phyloP scores from a whole-genome alignment of 2,113 vertebrate genomes.

The Passer domesticus region DNA sequence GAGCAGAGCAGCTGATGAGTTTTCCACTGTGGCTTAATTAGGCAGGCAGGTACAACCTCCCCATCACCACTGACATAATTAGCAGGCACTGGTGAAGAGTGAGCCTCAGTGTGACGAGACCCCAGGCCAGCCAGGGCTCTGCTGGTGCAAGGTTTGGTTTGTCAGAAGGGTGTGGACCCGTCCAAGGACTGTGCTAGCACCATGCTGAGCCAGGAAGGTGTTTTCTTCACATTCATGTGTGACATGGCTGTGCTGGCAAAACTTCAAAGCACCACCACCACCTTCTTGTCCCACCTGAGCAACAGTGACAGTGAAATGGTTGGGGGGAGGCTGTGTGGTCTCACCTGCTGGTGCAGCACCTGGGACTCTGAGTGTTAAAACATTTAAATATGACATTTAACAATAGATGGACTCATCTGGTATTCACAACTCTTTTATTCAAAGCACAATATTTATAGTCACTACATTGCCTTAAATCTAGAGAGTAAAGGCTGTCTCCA shows the following conservation, averaged over 20 bases:
- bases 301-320: accelerated
- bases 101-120: not conserved
- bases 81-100: not conserved
- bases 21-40: constrained; percentile 32
- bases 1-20: not conserved
- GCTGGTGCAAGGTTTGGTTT: not conserved
- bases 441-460: constrained; percentile 41
- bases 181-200: not conserved
- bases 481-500: not conserved
- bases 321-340: not conserved
- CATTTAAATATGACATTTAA: constrained; percentile 17
- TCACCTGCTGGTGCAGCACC: not conserved
- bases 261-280: not conserved
- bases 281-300: accelerated
- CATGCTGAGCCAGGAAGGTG: not conserved
- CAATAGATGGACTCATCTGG: not conserved
- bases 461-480: not conserved
- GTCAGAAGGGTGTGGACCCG: not conserved
- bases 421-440: constrained; percentile 37
- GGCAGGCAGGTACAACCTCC: not conserved
- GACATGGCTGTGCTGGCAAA: not conserved
- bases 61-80: not conserved
- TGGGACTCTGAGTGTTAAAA: not conserved
- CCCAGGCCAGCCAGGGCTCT: not conserved
- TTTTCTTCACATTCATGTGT: not conserved